Conservation (phyloP, 2,113 vertebrate genomes). For the Pyrgilauda ruficollis region DNA sequence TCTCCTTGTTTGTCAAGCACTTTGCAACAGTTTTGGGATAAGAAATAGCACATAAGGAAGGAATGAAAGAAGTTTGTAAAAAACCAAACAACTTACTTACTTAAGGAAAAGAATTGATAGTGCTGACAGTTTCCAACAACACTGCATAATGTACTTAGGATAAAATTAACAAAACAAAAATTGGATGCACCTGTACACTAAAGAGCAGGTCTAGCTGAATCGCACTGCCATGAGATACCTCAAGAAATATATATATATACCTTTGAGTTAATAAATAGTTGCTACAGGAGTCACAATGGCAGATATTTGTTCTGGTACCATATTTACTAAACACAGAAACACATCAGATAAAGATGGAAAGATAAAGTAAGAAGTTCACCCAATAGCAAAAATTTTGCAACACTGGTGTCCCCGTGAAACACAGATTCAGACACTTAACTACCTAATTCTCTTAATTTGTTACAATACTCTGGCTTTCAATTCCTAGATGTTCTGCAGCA, state of each 20-base stretch:
- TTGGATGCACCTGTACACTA: not conserved
- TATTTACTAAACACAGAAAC: not conserved
- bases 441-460: not conserved
- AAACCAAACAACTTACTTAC: not conserved
- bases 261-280: not conserved
- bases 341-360: not conserved
- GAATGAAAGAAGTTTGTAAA: not conserved
- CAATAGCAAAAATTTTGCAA: not conserved
- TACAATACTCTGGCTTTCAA: not conserved
- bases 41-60: not conserved
- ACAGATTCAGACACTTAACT: too few relatives aligned
- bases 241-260: not conserved
- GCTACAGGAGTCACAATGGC: not conserved
- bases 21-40: not conserved
- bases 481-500: not conserved
- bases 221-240: not conserved
- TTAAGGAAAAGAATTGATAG: not conserved
- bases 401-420: not conserved
- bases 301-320: not conserved
- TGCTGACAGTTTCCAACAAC: not conserved
- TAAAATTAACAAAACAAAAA: not conserved
- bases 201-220: not conserved
- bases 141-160: not conserved
- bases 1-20: not conserved
- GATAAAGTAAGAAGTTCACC: not conserved